Conservation (phyloP, 64 coral and sea anemone species). For the Anthopleura sola region DNA sequence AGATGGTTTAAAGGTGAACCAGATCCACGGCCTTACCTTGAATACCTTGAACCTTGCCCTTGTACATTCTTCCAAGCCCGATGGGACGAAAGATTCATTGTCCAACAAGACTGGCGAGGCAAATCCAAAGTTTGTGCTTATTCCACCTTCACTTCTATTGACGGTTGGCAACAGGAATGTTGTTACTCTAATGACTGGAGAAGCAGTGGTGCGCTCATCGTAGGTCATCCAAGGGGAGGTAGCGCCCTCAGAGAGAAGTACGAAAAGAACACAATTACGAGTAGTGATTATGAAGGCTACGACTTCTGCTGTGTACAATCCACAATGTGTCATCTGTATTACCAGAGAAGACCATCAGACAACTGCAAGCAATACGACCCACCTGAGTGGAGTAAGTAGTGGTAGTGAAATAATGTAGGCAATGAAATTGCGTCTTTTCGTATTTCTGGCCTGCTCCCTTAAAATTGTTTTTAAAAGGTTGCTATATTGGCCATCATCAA, state of each 20-base stretch:
- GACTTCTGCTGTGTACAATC: slow-evolving; percentile 11
- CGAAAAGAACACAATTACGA: not conserved
- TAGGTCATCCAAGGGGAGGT: slow-evolving; percentile 35
- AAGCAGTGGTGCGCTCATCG: slow-evolving; percentile 20
- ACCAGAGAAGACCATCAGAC: slow-evolving; percentile 35
- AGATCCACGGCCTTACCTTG: not conserved
- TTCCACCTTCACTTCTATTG: not conserved
- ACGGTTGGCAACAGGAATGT: slow-evolving; percentile 17
- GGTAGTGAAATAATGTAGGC: too few relatives aligned
- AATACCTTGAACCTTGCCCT: slow-evolving; percentile 31
- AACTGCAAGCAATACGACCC: slow-evolving; percentile 16
- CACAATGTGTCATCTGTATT: slow-evolving; percentile 24
- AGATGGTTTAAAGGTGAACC: not conserved
- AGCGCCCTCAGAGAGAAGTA: not conserved
- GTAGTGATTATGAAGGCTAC: not conserved
- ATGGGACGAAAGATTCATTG: slow-evolving; percentile 22
- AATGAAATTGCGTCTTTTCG: too few relatives aligned
- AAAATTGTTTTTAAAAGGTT: too few relatives aligned
- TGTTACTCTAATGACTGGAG: slow-evolving; percentile 34
- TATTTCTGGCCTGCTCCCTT: too few relatives aligned
- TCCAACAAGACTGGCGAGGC: not conserved
- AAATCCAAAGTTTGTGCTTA: not conserved
- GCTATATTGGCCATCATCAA: too few relatives aligned
- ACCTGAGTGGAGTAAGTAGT: slow-evolving; percentile 24
- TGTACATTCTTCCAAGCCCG: slow-evolving; percentile 22